These are phyloP conservation scores for Zaprionus bogoriensis DNA, from an alignment of 2,888 invertebrate species.

Conservation along the genomic window DNA sequence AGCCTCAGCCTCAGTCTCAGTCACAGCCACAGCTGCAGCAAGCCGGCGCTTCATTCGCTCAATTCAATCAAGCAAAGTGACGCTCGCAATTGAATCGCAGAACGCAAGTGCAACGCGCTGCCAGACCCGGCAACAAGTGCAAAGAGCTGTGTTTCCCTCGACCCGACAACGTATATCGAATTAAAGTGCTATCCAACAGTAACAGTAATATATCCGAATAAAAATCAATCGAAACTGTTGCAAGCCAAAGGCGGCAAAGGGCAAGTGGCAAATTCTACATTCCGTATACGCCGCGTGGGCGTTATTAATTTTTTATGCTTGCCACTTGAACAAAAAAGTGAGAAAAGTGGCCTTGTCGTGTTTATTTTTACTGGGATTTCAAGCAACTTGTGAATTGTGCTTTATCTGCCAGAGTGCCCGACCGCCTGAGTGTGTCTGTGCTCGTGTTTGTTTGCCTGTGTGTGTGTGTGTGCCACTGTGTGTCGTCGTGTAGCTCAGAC, in stretches of 20 bases:
- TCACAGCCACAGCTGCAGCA: slow-evolving; percentile 12
- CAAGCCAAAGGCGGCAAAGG: slow-evolving; percentile 27
- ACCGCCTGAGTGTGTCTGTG: slow-evolving; percentile 2
- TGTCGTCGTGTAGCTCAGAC: slow-evolving; percentile 1
- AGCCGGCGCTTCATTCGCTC: slow-evolving; percentile 30
- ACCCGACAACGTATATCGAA: background rate
- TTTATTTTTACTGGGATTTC: slow-evolving; percentile 50
- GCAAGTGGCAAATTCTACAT: slow-evolving; percentile 25
- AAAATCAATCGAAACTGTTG: slow-evolving; percentile 20
- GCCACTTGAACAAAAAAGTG: slow-evolving; percentile 28
- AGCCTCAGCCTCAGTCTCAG: too few relatives aligned
- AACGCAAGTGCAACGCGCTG: slow-evolving; percentile 14
- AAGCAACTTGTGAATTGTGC: slow-evolving; percentile 36
- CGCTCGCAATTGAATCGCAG: slow-evolving; percentile 8
- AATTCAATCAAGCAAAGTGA: slow-evolving; percentile 11
- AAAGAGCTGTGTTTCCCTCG: slow-evolving; percentile 7
- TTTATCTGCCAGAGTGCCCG: background rate
- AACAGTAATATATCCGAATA: background rate
- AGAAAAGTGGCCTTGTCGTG: slow-evolving; percentile 31
- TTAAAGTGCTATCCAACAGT: background rate
- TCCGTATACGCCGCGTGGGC: slow-evolving; percentile 46
- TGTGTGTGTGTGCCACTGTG: background rate
- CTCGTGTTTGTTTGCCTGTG: slow-evolving; percentile 1
- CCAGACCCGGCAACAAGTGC: slow-evolving; percentile 38
- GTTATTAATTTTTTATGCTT: slow-evolving; percentile 26